Base-by-base conservation (phyloP, 2,888 invertebrate species). In the Argynnis bischoffii region DNA sequence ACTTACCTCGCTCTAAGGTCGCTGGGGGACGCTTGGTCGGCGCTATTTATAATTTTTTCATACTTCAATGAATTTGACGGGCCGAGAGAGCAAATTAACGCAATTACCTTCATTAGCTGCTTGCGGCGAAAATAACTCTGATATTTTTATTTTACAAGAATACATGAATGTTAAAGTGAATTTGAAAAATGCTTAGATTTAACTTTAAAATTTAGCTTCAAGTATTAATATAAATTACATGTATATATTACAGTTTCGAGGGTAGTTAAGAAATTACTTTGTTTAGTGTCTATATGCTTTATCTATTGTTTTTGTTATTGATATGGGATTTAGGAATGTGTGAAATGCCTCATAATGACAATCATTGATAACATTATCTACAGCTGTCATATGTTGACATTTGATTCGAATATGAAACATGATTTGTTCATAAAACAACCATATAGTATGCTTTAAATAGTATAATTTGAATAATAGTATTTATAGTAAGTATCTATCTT, bases 1-100 rank as follows among this genome's bases (percentile, higher is more conserved):
- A 89, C 80, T 87, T 84, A 86, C 86, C 83, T 82, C 78, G 75
- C 76, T 74, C 67, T 83, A 83, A 87, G 88, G 87, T 87, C 90
- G 83, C 76, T 64, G 68, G 75, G 77, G 78, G 75, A 74, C 76
- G 76, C 69, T 70, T 78, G 82, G 82, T 82, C 79, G 81, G 75
- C 76, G 77, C 84, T 90, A 90, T 88, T 88, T 87, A 84, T 89
- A 87, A 79, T 67, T 72, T 73, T 73, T 74, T 71, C 63, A 74
- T 76, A 74, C 77, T 72, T 73, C 69, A 76, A 69, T 71, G 63
- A 63, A 46, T 68, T 75, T 74, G 71, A 66, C 73, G 76, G 75
- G 74, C 61, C 63, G 60, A 70, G 74, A 70, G 66, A 74, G 67
- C 65, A 63, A 74, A 74, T 75, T 72, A 67, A 16, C 61, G 50